Base-by-base conservation (phyloP, 1,140 invertebrate genomes). In the Drosophila truncata region DNA sequence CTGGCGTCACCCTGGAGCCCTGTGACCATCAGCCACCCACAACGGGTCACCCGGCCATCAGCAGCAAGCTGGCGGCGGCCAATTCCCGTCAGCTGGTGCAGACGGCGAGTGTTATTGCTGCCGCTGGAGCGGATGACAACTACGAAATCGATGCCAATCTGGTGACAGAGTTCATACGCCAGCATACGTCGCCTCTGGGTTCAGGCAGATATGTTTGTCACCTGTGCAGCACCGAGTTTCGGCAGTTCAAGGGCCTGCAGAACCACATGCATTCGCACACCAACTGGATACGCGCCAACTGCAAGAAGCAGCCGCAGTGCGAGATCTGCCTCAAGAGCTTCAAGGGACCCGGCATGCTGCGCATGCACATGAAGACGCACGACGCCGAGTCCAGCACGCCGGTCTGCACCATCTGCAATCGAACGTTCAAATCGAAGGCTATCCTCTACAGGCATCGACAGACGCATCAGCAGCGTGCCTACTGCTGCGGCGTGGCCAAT, bases 361-460 rank as follows among this genome's bases (percentile, higher is more conserved):
- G 94, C 71, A 94, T 95, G 94, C 94, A 95, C 80, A 95, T 95
- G 94, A 93, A 94, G 8, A 95, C 94, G 1, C 94, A 95, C 91
- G 94, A 95, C 69, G 91, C 94, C 0, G 94, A 94, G 0, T 93
- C 94, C 0, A 94, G 93, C 63, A 93, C 93, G 67, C 94, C 94
- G 4, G 94, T 94, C 5, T 95, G 94, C 73, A 94, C 94, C 14
- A 94, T 95, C 14, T 95, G 94, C 78, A 93, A 94, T 47, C 93
- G 94, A 14, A 93, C 93, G 2, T 95, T 95, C 84, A 93, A 94
- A 46, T 94, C 93, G 27, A 95, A 94, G 69, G 94, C 94, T 1
- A 91, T 95, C 18, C 88, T 95, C 4, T 94, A 95, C 74, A 91
- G 94, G 0, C 94, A 95, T 78, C 63, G 94, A 23, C 94, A 95